Base-by-base conservation (phyloP, 2,888 invertebrate genomes). In the Melanargia galathea region DNA sequence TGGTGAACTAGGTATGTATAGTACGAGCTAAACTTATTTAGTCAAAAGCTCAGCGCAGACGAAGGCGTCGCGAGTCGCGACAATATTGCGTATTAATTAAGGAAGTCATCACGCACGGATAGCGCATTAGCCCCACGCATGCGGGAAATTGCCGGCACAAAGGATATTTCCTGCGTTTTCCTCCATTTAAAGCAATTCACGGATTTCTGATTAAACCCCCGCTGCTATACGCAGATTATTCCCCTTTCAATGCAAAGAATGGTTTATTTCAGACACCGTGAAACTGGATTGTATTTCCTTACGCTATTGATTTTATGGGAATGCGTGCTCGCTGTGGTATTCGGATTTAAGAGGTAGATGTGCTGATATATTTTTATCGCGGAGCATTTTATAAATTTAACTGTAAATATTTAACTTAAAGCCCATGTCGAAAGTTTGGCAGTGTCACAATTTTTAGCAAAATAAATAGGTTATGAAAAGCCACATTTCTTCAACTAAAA, bases 151-250 rank as follows among this genome's bases (percentile, higher is more conserved):
- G 85, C 83, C 86, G 79, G 75, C 88, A 90, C 91, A 91, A 90
- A 87, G 84, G 87, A 87, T 88, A 88, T 90, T 88, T 90, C 91
- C 91, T 88, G 87, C 89, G 89, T 90, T 90, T 91, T 90, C 89
- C 87, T 84, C 84, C 90, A 90, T 91, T 90, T 91, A 91, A 90
- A 91, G 90, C 90, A 90, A 90, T 90, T 90, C 91, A 84, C 84
- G 82, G 88, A 90, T 90, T 67, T 90, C 86, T 91, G 91, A 90
- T 91, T 90, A 90, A 90, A 84, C 89, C 80, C 90, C 90, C 84
- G 89, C 88, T 87, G 90, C 83, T 85, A 81, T 81, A 78, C 79
- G 81, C 84, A 90, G 90, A 90, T 90, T 90, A 89, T 89, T 89
- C 86, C 90, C 90, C 87, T 90, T 91, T 91, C 87, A 90, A 82